phyloP scores from a whole-genome alignment of 2,888 invertebrate species.

The Pandemis corylana region DNA sequence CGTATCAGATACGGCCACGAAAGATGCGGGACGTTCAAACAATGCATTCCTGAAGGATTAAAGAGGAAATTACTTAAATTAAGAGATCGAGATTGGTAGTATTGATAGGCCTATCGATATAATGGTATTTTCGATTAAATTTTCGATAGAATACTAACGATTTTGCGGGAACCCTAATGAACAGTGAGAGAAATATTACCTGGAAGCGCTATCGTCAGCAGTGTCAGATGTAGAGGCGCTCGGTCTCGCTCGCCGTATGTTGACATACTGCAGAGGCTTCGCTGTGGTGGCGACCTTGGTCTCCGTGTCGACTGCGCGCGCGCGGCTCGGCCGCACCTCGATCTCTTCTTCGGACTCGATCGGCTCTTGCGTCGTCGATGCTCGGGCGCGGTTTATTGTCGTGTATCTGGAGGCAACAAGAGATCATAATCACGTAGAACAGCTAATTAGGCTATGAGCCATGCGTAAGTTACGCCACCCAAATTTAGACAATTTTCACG shows the following conservation, averaged over 20 bases:
- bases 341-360: conserved; percentile 60
- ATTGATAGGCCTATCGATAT: too few relatives aligned
- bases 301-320: conserved; percentile 57
- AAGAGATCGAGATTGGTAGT: too few relatives aligned
- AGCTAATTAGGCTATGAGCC: too few relatives aligned
- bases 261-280: conserved; percentile 87
- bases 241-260: conserved; percentile 87
- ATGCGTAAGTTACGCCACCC: too few relatives aligned
- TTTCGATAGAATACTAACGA: too few relatives aligned
- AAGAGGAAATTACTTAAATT: too few relatives aligned
- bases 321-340: conserved; percentile 54
- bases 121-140: too few relatives aligned
- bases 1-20: conserved; percentile 63
- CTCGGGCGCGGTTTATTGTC: conserved; percentile 86
- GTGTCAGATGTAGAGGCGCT: conserved; percentile 68
- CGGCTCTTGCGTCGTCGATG: conserved; percentile 70
- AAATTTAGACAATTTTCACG: too few relatives aligned
- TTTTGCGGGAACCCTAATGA: too few relatives aligned
- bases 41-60: conserved; percentile 67
- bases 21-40: conserved; percentile 72
- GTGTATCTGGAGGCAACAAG: conserved; percentile 74
- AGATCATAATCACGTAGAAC: not conserved
- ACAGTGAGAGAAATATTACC: conserved; percentile 50
- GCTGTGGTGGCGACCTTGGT: conserved; percentile 63
- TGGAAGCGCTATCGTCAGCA: conserved; percentile 72